These are phyloP conservation scores for Andricus quercusramuli DNA, from an alignment of 2,888 invertebrate genomes.

Conservation along the genomic window DNA sequence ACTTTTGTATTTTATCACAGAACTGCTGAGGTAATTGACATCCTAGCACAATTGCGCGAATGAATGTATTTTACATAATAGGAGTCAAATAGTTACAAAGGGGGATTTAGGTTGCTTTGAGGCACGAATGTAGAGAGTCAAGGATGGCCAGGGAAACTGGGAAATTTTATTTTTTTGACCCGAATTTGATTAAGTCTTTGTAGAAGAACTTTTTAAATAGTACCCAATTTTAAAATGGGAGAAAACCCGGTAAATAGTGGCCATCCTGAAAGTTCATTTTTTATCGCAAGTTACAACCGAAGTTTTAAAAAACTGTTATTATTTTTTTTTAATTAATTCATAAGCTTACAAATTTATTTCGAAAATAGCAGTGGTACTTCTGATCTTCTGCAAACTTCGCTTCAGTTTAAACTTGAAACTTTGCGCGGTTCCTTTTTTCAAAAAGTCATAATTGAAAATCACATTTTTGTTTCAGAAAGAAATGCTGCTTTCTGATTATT, in stretches of 20 bases:
- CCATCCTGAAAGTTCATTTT: too few relatives aligned
- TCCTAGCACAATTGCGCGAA: neutral
- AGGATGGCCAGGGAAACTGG: neutral
- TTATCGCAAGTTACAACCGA: too few relatives aligned
- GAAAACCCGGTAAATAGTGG: neutral
- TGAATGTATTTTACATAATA: slow-evolving; percentile 2
- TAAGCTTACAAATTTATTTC: neutral
- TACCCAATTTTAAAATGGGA: too few relatives aligned
- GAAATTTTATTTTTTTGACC: neutral
- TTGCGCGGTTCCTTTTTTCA: neutral
- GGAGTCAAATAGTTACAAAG: neutral
- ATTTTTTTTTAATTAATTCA: neutral
- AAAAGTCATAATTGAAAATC: slow-evolving; percentile 1
- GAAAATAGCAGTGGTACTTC: neutral
- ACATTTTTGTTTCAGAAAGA: slow-evolving; percentile 24
- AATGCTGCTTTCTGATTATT: slow-evolving; percentile 15
- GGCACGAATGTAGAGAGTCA: neutral
- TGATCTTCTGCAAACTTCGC: neutral
- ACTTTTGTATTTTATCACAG: neutral
- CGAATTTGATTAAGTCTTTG: neutral
- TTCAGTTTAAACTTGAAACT: neutral
- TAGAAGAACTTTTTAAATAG: neutral
- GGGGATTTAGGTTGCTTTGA: neutral
- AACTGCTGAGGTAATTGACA: neutral
- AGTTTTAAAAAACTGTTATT: too few relatives aligned